These are phyloP conservation scores for Pempheris klunzingeri DNA, from an alignment of 2,797 vertebrate genomes.

Conservation along the genomic window DNA sequence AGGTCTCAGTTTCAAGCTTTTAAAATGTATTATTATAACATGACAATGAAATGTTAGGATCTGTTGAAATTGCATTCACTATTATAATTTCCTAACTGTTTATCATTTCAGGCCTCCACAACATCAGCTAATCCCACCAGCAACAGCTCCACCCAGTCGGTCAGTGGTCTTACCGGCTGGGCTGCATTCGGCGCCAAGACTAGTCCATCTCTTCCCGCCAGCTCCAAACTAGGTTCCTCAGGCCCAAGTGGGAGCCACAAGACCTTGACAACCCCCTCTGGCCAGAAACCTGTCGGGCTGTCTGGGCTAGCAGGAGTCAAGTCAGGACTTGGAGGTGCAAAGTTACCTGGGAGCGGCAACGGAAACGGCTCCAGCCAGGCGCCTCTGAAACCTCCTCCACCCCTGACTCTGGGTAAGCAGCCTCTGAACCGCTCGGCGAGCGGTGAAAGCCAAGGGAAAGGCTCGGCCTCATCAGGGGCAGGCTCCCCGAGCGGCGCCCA, in stretches of 20 bases:
- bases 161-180: constrained; percentile 95
- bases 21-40: neutral
- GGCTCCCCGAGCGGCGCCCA: constrained; percentile 73
- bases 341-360: constrained; percentile 83
- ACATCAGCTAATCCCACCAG: constrained; percentile 89
- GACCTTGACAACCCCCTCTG: constrained; percentile 83
- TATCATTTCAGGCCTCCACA: constrained; percentile 83
- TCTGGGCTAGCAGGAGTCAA: constrained; percentile 90
- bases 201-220: constrained; percentile 86
- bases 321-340: constrained; percentile 87
- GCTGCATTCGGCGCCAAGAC: constrained; percentile 96
- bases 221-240: constrained; percentile 89
- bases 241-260: constrained; percentile 87
- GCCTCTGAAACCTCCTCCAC: constrained; percentile 91
- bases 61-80: neutral
- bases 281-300: constrained; percentile 92
- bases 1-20: neutral
- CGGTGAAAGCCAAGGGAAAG: constrained; percentile 91
- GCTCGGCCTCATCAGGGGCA: constrained; percentile 84
- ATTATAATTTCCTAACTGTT: neutral
- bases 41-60: neutral
- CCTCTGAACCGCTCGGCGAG: constrained; percentile 92
- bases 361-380: constrained; percentile 82
- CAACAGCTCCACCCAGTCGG: constrained; percentile 86
- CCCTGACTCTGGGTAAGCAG: constrained; percentile 94